Percentiles rank a stretch among this genome's conserved stretches.
These are phyloP conservation scores for Dromiciops gliroides DNA, from an alignment of 2,113 vertebrate genomes.

Conservation along the genomic window DNA sequence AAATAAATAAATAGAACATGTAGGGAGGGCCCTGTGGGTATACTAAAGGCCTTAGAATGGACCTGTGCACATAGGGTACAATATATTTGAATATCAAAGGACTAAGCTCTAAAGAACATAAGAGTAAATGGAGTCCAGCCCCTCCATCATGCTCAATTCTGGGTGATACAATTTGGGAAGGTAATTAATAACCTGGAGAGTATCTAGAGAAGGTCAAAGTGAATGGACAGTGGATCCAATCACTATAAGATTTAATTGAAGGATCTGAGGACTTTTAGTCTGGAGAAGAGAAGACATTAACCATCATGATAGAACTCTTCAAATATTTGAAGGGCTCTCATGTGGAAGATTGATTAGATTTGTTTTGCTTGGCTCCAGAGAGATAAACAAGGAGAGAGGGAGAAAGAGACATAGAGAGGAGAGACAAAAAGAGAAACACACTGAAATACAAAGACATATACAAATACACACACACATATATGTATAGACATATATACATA, in stretches of 20 bases:
- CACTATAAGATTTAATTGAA: neutral
- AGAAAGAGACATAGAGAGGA: too few relatives aligned
- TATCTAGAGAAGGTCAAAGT: neutral
- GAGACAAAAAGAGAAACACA: too few relatives aligned
- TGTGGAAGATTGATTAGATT: neutral
- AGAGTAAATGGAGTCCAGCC: neutral
- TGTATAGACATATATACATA: too few relatives aligned
- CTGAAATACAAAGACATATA: too few relatives aligned
- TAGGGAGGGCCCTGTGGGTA: neutral
- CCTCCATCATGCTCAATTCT: neutral
- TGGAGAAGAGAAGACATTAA: neutral
- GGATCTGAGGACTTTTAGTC: neutral
- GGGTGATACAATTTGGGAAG: neutral
- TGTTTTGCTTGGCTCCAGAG: neutral
- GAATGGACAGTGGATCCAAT: neutral
- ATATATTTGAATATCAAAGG: neutral
- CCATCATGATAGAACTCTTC: neutral
- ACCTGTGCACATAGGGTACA: neutral
- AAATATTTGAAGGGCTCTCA: neutral
- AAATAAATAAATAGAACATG: neutral
- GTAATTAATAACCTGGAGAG: neutral
- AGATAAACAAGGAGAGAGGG: neutral
- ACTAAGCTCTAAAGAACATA: neutral
- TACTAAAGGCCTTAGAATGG: neutral
- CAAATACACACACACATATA: too few relatives aligned